These are phyloP conservation scores for Meteorus colon DNA, from an alignment of 2,888 invertebrate species.

Conservation along the genomic window DNA sequence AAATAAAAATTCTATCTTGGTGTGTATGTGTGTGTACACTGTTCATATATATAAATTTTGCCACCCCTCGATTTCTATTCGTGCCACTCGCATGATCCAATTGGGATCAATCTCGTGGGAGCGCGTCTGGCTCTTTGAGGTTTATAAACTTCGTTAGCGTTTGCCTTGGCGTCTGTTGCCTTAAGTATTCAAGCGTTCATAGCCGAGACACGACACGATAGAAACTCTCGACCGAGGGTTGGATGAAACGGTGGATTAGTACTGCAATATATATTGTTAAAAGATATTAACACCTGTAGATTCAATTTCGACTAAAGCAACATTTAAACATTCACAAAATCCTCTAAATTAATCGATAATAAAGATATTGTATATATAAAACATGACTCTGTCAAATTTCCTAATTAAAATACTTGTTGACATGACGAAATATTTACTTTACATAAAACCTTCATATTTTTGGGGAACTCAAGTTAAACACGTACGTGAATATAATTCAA, in stretches of 20 bases:
- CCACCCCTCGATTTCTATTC: constrained; percentile 22
- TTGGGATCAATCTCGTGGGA: constrained; percentile 58
- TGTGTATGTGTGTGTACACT: neutral
- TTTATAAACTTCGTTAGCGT: constrained; percentile 53
- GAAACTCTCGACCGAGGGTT: constrained; percentile 16
- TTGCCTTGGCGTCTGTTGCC: constrained; percentile 24
- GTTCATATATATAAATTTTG: constrained; percentile 2
- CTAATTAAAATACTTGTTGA: too few relatives aligned
- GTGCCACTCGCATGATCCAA: constrained; percentile 57
- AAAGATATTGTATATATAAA: too few relatives aligned
- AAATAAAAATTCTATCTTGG: neutral
- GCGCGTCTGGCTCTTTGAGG: constrained; percentile 51
- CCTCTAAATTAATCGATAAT: neutral
- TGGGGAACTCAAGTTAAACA: neutral
- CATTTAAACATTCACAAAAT: neutral
- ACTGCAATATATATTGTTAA: constrained; percentile 20
- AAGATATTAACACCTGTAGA: constrained; percentile 21
- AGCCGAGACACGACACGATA: constrained; percentile 12
- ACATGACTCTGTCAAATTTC: too few relatives aligned
- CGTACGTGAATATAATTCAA: constrained; percentile 16
- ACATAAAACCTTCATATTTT: neutral
- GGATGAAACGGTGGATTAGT: constrained; percentile 24
- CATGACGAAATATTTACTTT: too few relatives aligned
- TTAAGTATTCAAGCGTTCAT: constrained; percentile 15
- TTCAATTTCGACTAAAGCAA: neutral